A percentile compares a stretch with the other conserved stretches of the same genome.
Conservation (phyloP, 2,113 vertebrate genomes). For the Tautogolabrus adspersus region DNA sequence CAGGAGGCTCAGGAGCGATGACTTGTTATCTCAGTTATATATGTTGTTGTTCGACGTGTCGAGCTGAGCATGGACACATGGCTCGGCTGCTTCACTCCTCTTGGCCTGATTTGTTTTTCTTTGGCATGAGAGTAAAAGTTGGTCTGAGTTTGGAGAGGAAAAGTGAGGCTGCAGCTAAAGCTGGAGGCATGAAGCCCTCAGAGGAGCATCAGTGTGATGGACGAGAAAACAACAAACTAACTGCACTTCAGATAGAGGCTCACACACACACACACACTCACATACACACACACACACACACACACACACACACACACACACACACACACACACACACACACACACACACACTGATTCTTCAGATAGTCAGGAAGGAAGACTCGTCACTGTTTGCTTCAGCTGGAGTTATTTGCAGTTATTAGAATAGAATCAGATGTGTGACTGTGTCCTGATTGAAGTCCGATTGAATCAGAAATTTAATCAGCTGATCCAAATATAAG, state of each 20-base stretch:
- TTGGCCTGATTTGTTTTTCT: constrained; percentile 31
- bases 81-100: constrained; percentile 16
- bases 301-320: too few species aligned
- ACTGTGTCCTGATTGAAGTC: too few species aligned
- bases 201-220: constrained; percentile 9
- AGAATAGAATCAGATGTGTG: too few species aligned
- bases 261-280: too few species aligned
- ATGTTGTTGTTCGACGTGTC: constrained; percentile 1
- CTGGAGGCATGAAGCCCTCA: constrained; percentile 9
- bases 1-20: background rate
- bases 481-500: too few species aligned
- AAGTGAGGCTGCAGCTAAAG: constrained; percentile 14
- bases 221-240: background rate
- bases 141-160: constrained; percentile 19
- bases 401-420: too few species aligned
- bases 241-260: background rate
- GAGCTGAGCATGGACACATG: constrained; percentile 24
- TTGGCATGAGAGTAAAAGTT: constrained; percentile 36
- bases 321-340: too few species aligned
- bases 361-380: too few species aligned
- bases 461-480: too few species aligned
- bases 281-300: too few species aligned
- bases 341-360: too few species aligned
- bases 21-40: constrained; percentile 18
- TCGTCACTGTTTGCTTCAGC: too few species aligned